Conservation (phyloP, 2,797 vertebrate species). For the Rhodeus uyekii region DNA sequence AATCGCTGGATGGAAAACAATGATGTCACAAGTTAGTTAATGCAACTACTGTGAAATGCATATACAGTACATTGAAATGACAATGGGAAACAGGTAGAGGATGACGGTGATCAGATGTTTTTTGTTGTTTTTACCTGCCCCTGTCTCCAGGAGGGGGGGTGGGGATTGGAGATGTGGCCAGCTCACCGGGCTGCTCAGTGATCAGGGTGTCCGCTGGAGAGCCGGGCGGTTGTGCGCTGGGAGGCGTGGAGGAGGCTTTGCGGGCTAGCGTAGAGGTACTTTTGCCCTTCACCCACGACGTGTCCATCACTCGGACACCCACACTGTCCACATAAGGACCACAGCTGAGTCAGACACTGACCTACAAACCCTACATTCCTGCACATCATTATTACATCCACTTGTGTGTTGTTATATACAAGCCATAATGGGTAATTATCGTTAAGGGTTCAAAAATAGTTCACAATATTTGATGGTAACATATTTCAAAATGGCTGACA, state of each 20-base stretch:
- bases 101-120: constrained; percentile 1
- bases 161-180: constrained; percentile 76
- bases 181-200: constrained; percentile 84
- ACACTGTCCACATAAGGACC: constrained; percentile 79
- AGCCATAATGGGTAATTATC: not conserved
- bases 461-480: not conserved
- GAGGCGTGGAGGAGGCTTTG: constrained; percentile 87
- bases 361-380: constrained; percentile 24
- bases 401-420: not conserved
- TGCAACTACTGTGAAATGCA: not conserved
- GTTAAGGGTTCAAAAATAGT: not conserved
- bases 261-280: constrained; percentile 83
- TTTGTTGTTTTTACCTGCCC: constrained; percentile 81
- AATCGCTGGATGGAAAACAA: constrained; percentile 18
- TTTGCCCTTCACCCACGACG: constrained; percentile 96
- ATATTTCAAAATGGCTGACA: not conserved
- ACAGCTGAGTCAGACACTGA: constrained; percentile 21
- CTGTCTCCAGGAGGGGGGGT: constrained; percentile 83
- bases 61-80: constrained; percentile 28
- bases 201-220: constrained; percentile 85
- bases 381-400: too few species aligned
- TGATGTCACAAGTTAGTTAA: constrained; percentile 5
- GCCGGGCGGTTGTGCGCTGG: constrained; percentile 82
- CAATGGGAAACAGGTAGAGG: constrained; percentile 56
- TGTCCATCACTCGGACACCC: constrained; percentile 99